These are phyloP conservation scores for Sebastes alutus DNA, from an alignment of 2,797 vertebrate genomes.

Conservation along the genomic window DNA sequence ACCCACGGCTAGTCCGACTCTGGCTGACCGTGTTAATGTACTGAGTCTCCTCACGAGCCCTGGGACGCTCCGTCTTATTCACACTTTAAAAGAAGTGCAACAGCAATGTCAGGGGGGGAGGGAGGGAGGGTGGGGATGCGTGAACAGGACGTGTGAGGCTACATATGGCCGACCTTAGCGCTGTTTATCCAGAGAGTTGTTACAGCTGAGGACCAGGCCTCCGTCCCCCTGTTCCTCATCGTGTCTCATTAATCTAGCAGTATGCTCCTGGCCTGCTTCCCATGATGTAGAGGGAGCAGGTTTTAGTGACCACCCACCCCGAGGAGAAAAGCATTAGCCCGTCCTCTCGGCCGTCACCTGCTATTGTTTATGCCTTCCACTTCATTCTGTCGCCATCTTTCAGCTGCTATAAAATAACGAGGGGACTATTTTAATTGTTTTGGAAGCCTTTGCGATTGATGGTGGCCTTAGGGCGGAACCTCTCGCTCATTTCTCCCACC, in stretches of 20 bases:
- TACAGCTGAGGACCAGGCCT: constrained; percentile 74
- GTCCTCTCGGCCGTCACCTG: constrained; percentile 62
- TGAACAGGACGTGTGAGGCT: constrained; percentile 35
- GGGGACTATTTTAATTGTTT: constrained; percentile 66
- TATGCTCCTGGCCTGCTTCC: constrained; percentile 65
- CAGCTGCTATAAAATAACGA: constrained; percentile 61
- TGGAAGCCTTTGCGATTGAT: constrained; percentile 46
- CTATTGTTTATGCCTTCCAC: constrained; percentile 63
- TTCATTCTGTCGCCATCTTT: constrained; percentile 51
- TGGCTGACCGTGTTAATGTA: constrained; percentile 65
- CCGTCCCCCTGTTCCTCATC: constrained; percentile 57
- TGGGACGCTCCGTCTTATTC: constrained; percentile 55
- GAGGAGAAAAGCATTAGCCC: constrained; percentile 58
- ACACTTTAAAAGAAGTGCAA: constrained; percentile 64
- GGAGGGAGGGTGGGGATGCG: background rate
- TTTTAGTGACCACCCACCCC: constrained; percentile 75
- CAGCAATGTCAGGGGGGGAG: constrained; percentile 12
- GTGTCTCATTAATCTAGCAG: constrained; percentile 76
- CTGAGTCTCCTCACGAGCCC: constrained; percentile 46
- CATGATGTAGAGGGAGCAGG: constrained; percentile 58
- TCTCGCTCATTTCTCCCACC: constrained; percentile 28
- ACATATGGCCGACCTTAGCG: constrained; percentile 62
- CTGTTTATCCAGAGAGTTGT: constrained; percentile 76
- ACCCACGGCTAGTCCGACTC: constrained; percentile 39
- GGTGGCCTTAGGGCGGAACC: constrained; percentile 26